Evolutionary conservation across 2,113 vertebrate genomes (phyloP).

Genomic region (Dasypus novemcinctus): DNA sequence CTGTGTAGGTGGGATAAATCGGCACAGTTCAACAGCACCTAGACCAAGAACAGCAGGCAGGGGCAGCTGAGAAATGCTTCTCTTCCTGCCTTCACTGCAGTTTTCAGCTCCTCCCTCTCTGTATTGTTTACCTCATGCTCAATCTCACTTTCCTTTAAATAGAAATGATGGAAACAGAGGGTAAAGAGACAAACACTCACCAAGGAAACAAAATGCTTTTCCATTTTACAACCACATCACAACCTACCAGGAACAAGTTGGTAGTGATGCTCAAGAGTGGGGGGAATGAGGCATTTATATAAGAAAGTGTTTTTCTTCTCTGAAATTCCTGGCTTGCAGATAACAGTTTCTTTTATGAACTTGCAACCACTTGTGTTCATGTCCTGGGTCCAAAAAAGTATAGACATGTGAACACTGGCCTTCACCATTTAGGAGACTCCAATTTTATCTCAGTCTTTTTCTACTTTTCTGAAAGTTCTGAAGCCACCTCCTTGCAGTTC

Average conservation of each 20-base stretch:
- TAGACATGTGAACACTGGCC: not conserved
- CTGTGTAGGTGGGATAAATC: not conserved
- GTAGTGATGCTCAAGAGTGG: not conserved
- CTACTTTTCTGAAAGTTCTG: not conserved
- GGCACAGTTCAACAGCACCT: not conserved
- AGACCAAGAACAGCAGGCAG: not conserved
- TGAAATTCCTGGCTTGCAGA: not conserved
- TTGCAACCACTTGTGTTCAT: not conserved
- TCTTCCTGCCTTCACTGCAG: not conserved
- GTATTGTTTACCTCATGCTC: constrained; percentile 34
- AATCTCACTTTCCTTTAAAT: constrained; percentile 67
- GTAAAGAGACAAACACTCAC: constrained; percentile 46
- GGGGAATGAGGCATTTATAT: not conserved
- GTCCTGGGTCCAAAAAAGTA: not conserved
- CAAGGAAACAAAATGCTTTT: constrained; percentile 64
- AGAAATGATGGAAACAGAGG: constrained; percentile 50
- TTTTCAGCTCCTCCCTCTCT: not conserved
- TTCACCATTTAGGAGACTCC: not conserved
- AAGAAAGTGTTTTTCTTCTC: not conserved
- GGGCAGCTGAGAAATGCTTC: not conserved
- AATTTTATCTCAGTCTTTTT: not conserved
- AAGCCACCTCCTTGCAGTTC: not conserved
- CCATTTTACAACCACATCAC: constrained; percentile 21
- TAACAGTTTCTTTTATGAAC: constrained; percentile 18
- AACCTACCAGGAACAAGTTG: constrained; percentile 26